Percentiles rank a stretch among this genome's conserved stretches.
These are phyloP conservation scores for Calosoma granatense DNA, from an alignment of 1,140 invertebrate genomes.

Conservation along the genomic window DNA sequence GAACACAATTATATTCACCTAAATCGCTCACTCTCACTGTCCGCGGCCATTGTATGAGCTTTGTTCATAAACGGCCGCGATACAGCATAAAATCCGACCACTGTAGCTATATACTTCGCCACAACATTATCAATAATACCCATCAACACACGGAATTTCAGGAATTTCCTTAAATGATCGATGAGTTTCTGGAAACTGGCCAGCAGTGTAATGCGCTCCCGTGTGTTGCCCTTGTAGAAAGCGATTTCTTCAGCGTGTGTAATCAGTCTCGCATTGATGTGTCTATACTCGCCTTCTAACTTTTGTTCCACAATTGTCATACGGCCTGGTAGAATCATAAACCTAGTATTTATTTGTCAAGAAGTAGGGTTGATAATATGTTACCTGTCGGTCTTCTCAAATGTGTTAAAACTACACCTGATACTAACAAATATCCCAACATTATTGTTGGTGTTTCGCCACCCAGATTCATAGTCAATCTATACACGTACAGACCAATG, in stretches of 20 bases:
- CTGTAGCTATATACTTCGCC: constrained; percentile 91
- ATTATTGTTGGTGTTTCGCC: constrained; percentile 71
- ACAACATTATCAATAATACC: constrained; percentile 93
- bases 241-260: constrained; percentile 97
- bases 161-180: constrained; percentile 76
- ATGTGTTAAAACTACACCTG: constrained; percentile 69
- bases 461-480: constrained; percentile 76
- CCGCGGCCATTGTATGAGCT: constrained; percentile 51
- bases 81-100: constrained; percentile 91
- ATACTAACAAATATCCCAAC: constrained; percentile 75
- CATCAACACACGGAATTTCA: constrained; percentile 87
- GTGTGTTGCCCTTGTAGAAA: constrained; percentile 87
- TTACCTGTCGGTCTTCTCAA: constrained; percentile 72
- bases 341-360: background rate
- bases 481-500: constrained; percentile 88
- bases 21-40: constrained; percentile 37
- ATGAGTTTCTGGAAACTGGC: constrained; percentile 85
- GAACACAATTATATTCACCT: background rate
- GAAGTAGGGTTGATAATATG: background rate
- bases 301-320: constrained; percentile 92
- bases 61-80: constrained; percentile 84
- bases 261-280: constrained; percentile 88
- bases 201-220: constrained; percentile 81
- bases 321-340: constrained; percentile 58
- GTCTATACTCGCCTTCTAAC: constrained; percentile 94